Evolutionary conservation across 1,140 invertebrate genomes (phyloP).

Genomic region (Drosophila baimaii): DNA sequence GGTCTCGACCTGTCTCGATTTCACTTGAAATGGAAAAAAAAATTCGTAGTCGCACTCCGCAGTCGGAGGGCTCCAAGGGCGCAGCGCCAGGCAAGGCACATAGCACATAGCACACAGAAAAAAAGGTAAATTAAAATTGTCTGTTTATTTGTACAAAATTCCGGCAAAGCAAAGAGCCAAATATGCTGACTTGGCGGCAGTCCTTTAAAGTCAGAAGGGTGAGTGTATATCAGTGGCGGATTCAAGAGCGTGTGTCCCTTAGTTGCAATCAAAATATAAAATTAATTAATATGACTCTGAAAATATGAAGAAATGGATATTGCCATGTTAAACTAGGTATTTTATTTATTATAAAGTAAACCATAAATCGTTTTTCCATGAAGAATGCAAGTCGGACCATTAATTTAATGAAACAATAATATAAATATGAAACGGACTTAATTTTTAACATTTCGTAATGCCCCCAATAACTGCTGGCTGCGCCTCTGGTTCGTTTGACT

Average conservation of each 20-base stretch:
- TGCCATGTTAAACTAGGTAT: too few relatives aligned
- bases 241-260: neutral
- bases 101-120: constrained; percentile 42
- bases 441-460: too few relatives aligned
- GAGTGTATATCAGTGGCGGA: constrained; percentile 6
- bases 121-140: constrained; percentile 81
- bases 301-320: too few relatives aligned
- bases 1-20: constrained; percentile 80
- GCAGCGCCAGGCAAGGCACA: constrained; percentile 29
- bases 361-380: too few relatives aligned
- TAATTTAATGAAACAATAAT: too few relatives aligned
- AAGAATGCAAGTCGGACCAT: neutral
- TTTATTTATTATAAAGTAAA: too few relatives aligned
- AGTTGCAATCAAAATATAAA: neutral
- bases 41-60: constrained; percentile 18
- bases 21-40: constrained; percentile 75
- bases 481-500: constrained; percentile 7
- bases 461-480: constrained; percentile 1
- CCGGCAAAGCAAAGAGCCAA: constrained; percentile 52
- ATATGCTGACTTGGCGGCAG: constrained; percentile 49
- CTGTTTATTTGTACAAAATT: constrained; percentile 77
- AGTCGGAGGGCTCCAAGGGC: constrained; percentile 29
- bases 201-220: constrained; percentile 55
- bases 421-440: neutral
- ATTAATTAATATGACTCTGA: too few relatives aligned